Percentiles rank a stretch among this genome's conserved stretches.
These are phyloP conservation scores for Stenurella melanura DNA, from an alignment of 2,888 invertebrate genomes.

Conservation along the genomic window DNA sequence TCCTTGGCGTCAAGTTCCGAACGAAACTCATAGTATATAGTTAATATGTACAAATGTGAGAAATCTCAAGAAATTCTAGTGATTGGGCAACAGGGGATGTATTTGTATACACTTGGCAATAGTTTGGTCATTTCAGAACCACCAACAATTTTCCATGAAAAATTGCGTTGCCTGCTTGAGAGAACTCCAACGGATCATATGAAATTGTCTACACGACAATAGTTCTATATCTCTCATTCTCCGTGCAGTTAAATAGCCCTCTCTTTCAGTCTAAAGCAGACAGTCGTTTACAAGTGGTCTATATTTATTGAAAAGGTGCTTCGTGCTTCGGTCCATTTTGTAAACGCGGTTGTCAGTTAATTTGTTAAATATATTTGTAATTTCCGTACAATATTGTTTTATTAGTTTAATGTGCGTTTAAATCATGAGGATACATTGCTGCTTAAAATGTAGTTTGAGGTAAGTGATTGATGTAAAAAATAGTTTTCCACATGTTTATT, in stretches of 20 bases:
- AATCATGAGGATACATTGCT: neutral
- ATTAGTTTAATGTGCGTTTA: neutral
- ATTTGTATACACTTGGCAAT: no score
- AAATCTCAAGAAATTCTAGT: no score
- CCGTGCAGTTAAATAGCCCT: neutral
- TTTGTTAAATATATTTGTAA: slow-evolving; percentile 22
- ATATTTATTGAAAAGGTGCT: neutral
- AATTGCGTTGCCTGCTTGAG: neutral
- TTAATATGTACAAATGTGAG: no score
- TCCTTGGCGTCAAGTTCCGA: no score
- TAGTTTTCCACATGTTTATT: slow-evolving; percentile 19
- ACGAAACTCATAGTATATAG: no score
- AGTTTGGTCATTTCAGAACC: no score
- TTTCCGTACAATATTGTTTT: slow-evolving; percentile 21
- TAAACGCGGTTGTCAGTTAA: slow-evolving; percentile 28
- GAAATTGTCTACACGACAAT: neutral
- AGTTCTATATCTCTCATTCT: neutral
- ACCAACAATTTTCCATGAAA: no score
- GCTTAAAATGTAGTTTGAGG: slow-evolving; percentile 30
- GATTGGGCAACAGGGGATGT: no score
- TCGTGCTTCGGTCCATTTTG: slow-evolving; percentile 35
- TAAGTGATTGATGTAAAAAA: neutral
- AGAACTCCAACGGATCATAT: neutral
- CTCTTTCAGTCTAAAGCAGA: neutral
- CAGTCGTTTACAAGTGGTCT: neutral